Percentiles rank a stretch among this genome's conserved stretches.
These are phyloP conservation scores for Heteronetta atricapilla DNA, from an alignment of 2,113 vertebrate species.

Conservation along the genomic window DNA sequence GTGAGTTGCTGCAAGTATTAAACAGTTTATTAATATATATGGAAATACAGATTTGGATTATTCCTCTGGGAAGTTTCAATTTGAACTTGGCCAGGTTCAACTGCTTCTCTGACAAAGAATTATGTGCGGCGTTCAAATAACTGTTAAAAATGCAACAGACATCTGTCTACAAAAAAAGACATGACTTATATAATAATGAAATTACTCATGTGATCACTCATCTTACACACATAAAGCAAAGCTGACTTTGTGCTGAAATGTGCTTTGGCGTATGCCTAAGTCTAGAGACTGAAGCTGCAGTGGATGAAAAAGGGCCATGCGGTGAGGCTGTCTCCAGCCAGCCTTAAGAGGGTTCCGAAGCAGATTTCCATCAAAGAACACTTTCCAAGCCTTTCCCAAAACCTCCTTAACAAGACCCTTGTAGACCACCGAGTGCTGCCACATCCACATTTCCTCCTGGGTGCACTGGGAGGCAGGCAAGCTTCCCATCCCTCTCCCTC, in stretches of 20 bases:
- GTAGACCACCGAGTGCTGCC: fast-evolving
- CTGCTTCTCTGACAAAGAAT: conserved; percentile 22
- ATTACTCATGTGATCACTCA: background rate
- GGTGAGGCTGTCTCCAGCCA: background rate
- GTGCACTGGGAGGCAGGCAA: background rate
- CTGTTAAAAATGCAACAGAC: background rate
- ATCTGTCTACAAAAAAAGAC: background rate
- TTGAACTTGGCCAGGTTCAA: conserved; percentile 45
- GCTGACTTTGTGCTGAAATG: background rate
- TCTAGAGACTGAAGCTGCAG: background rate
- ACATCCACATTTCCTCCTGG: background rate
- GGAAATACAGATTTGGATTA: conserved; percentile 60
- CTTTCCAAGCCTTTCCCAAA: background rate
- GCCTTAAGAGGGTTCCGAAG: background rate
- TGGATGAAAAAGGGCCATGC: background rate
- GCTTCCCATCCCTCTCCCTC: background rate
- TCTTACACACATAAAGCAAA: background rate
- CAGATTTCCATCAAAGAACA: background rate
- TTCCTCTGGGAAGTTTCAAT: conserved; percentile 42
- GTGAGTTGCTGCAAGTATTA: conserved; percentile 38
- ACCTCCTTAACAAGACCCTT: background rate
- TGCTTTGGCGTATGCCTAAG: background rate
- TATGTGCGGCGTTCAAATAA: background rate
- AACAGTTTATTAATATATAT: conserved; percentile 60
- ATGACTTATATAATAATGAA: background rate